Percentiles rank a stretch among this genome's conserved stretches.
Conservation (phyloP, 2,113 vertebrate genomes). For the Nerophis ophidion region DNA sequence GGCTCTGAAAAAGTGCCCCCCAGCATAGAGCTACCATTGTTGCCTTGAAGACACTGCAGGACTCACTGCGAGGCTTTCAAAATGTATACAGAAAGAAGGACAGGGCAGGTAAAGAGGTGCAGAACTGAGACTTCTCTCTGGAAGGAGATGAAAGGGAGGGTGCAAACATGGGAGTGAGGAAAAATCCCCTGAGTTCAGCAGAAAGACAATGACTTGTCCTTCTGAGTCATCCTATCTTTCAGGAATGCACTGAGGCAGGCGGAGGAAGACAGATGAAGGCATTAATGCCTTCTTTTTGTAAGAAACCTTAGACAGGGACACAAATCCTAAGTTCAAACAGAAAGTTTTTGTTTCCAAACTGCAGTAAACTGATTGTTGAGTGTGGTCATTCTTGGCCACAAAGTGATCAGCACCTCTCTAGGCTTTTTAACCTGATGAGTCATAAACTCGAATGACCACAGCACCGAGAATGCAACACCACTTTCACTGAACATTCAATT, state of each 20-base stretch:
- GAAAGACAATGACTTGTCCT: slow-evolving; percentile 41
- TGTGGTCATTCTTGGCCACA: slow-evolving; percentile 3
- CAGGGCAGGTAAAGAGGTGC: too few relatives aligned
- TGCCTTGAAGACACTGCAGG: slow-evolving; percentile 6
- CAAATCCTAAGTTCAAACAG: not conserved
- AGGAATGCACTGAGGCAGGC: slow-evolving; percentile 19
- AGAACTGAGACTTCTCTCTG: not conserved
- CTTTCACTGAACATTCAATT: slow-evolving; percentile 15
- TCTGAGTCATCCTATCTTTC: slow-evolving; percentile 49
- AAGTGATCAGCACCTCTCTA: not conserved
- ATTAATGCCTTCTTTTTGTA: slow-evolving; percentile 20
- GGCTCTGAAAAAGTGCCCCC: slow-evolving; percentile 18
- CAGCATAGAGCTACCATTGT: slow-evolving; percentile 54
- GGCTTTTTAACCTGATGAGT: slow-evolving; percentile 5
- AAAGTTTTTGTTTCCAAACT: slow-evolving; percentile 6
- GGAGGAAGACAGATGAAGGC: slow-evolving; percentile 12
- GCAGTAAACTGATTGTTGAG: not conserved
- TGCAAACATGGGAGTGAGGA: not conserved
- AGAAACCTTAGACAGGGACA: slow-evolving; percentile 1
- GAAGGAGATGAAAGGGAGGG: slow-evolving; percentile 17
- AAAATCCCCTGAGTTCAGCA: slow-evolving; percentile 38
- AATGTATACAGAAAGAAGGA: slow-evolving; percentile 7
- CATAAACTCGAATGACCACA: slow-evolving; percentile 16
- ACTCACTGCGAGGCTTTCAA: slow-evolving; percentile 14
- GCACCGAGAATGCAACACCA: slow-evolving; percentile 29